Evolutionary conservation across 2,113 vertebrate species (phyloP).

Genomic region (Paradisaea rubra): DNA sequence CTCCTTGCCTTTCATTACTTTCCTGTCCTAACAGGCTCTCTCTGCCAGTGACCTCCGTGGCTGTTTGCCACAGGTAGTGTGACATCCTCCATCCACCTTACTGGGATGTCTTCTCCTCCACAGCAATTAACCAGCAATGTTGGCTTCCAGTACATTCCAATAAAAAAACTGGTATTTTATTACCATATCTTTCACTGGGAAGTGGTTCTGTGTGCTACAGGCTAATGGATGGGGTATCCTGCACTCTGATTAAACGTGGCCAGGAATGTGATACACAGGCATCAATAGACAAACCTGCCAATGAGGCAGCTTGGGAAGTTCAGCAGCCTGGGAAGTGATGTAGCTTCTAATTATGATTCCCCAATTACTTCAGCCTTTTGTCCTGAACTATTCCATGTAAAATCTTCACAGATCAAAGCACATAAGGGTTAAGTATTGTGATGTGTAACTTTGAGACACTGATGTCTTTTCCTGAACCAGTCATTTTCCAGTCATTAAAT

Average conservation of each 20-base stretch:
- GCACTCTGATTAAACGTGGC: not conserved
- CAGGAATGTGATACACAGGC: not conserved
- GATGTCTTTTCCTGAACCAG: not conserved
- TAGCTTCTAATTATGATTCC: not conserved
- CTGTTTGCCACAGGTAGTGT: not conserved
- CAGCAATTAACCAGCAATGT: not conserved
- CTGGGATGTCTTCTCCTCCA: not conserved
- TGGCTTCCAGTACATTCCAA: not conserved
- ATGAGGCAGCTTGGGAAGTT: not conserved
- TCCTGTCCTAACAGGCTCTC: not conserved
- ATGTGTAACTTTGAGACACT: not conserved
- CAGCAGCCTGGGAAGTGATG: not conserved
- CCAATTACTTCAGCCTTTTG: not conserved
- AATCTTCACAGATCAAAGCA: not conserved
- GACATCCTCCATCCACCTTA: not conserved
- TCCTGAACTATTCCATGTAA: not conserved
- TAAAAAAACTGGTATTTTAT: not conserved
- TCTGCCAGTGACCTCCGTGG: not conserved
- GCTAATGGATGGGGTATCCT: not conserved
- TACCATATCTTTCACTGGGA: not conserved
- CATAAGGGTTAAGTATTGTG: not conserved
- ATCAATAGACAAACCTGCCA: not conserved
- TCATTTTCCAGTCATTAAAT: not conserved
- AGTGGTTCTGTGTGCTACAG: not conserved
- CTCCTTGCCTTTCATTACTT: not conserved